A percentile compares a stretch with the other conserved stretches of the same genome.
Conservation (phyloP, 2,797 vertebrate genomes). For the Furcifer pardalis region DNA sequence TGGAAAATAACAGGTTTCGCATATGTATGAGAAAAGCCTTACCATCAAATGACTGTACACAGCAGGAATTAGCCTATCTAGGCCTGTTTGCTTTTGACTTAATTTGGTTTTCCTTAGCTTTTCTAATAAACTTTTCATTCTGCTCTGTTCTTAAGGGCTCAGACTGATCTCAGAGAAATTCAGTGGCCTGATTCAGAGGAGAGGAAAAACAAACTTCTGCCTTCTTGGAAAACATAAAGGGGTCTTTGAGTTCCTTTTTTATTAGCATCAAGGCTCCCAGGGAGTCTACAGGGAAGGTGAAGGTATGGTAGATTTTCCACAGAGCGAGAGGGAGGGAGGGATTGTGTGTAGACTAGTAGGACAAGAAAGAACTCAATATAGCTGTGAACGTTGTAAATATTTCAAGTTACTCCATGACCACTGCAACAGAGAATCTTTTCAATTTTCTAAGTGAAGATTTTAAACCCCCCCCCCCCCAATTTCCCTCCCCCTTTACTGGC, state of each 20-base stretch:
- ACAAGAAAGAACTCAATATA: not conserved
- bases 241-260: not conserved
- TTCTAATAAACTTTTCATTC: slow-evolving; percentile 29
- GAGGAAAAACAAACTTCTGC: slow-evolving; percentile 17
- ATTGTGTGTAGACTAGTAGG: too few species aligned
- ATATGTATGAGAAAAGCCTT: not conserved
- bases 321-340: not conserved
- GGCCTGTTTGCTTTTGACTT: not conserved
- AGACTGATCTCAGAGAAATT: slow-evolving; percentile 7
- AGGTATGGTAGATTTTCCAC: not conserved
- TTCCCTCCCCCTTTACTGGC: not conserved
- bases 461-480: too few species aligned
- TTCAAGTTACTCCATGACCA: too few species aligned
- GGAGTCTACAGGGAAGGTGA: not conserved
- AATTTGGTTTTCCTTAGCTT: slow-evolving; percentile 9
- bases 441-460: not conserved
- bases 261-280: not conserved
- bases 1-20: not conserved
- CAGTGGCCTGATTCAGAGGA: not conserved
- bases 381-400: not conserved
- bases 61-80: not conserved
- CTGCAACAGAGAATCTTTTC: not conserved
- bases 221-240: slow-evolving; percentile 1
- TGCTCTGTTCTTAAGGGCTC: slow-evolving; percentile 15
- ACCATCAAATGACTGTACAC: not conserved